Conservation (phyloP, 2,797 vertebrate genomes). For the Mycteria americana region DNA sequence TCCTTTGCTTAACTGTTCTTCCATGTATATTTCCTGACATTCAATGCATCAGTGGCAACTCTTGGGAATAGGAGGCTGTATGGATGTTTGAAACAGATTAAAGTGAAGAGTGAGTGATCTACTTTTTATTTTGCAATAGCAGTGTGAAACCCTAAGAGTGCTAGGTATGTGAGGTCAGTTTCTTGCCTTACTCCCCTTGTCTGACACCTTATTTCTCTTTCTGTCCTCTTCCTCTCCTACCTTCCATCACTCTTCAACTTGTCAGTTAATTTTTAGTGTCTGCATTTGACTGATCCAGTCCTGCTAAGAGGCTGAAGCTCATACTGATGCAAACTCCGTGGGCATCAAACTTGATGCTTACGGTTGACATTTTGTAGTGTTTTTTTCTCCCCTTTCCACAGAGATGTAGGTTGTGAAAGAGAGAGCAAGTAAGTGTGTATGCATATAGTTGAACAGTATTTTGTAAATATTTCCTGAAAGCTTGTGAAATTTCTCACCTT, state of each 20-base stretch:
- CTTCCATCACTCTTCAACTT: background rate
- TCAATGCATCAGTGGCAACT: background rate
- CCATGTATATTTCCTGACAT: background rate
- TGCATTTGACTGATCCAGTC: background rate
- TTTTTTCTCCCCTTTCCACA: background rate
- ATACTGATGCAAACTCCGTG: background rate
- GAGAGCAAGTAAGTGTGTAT: background rate
- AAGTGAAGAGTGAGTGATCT: constrained; percentile 1
- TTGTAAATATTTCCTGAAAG: constrained; percentile 50
- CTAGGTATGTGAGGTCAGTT: background rate
- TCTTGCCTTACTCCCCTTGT: background rate
- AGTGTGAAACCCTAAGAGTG: background rate
- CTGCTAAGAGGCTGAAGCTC: background rate
- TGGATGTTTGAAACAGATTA: constrained; percentile 6
- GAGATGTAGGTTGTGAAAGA: constrained; percentile 27
- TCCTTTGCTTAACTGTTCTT: background rate
- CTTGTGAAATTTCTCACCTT: constrained; percentile 56
- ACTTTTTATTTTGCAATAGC: background rate
- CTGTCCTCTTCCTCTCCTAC: background rate
- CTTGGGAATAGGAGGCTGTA: background rate
- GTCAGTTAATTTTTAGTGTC: background rate
- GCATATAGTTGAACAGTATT: background rate
- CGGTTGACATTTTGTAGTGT: background rate
- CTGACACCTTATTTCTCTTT: background rate
- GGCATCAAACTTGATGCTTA: background rate